Conservation (phyloP, 1,140 invertebrate genomes). For the Spodoptera litura region DNA sequence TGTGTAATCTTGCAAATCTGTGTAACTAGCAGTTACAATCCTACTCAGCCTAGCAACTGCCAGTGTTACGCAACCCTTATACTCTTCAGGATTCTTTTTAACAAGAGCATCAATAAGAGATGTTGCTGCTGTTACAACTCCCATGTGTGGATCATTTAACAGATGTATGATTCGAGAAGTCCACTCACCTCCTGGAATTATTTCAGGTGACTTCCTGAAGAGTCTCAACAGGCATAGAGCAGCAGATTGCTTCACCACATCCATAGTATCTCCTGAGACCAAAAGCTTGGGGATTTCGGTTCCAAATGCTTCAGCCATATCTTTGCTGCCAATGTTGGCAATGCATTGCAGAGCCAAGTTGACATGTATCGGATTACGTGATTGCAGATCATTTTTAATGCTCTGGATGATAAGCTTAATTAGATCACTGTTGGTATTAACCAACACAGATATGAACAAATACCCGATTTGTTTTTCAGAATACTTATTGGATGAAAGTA, state of each 20-base stretch:
- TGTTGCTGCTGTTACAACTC: conserved; percentile 99
- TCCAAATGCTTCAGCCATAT: conserved; percentile 99
- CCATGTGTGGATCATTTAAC: conserved; percentile 99
- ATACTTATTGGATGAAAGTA: conserved; percentile 99
- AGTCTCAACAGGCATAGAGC: conserved; percentile 97
- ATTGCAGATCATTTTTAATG: conserved; percentile 99
- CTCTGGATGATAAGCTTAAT: conserved; percentile 99
- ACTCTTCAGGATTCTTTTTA: conserved; percentile 99
- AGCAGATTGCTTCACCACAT: conserved; percentile 99
- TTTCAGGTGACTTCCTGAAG: conserved; percentile 96
- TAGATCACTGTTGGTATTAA: conserved; percentile 99
- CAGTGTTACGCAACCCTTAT: conserved; percentile 99
- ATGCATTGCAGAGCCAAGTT: conserved; percentile 99
- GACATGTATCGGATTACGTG: conserved; percentile 99
- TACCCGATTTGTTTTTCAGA: conserved; percentile 99
- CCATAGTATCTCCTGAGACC: conserved; percentile 99
- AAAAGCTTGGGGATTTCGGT: conserved; percentile 99
- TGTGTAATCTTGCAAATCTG: conserved; percentile 99
- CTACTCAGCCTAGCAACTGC: conserved; percentile 98
- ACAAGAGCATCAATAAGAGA: conserved; percentile 99
- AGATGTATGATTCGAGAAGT: conserved; percentile 99
- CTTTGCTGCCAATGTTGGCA: conserved; percentile 99
- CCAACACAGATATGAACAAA: conserved; percentile 99
- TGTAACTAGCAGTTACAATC: conserved; percentile 99
- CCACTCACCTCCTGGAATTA: conserved; percentile 99